Base-by-base conservation (phyloP, 92 coral and sea anemone species). In the Pocillopora meandrina region DNA sequence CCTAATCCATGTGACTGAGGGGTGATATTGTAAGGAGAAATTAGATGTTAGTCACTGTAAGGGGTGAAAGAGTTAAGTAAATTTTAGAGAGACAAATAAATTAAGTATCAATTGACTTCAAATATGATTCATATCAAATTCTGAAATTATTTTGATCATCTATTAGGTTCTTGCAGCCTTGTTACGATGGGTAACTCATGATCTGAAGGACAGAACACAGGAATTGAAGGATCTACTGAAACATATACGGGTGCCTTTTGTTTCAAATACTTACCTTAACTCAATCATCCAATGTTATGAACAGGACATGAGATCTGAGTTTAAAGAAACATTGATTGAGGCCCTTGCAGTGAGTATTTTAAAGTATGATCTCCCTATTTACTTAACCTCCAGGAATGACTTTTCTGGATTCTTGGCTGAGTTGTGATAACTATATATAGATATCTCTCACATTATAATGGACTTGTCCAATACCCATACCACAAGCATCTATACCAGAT, bases 181-280 rank as follows among this genome's bases (percentile, higher is more conserved):
- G 60, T 70, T 93, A n/a, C 77, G 92, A 68, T 93, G 97, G 97
- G 86, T 91, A 12, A 85, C 85, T 58, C 84, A 90, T 76, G 92
- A 92, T 75, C 65, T 89, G 8, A 83, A 65, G 52, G 31, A 63
- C 67, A 86, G 93, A 78, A 78, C 91, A 36, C 85, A 75, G 52
- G 87, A 89, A 69, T 65, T 93, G 55, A 77, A 61, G 60, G 72
- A 89, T 19, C 83, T 93, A 9, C 77, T 93, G 71, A 74, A 77
- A 60, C 86, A 84, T 35, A 87, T 93, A 57, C 95, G 97, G 69
- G 86, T 93, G 33, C 92, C 97, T 0, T 93, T 91, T 84, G 93
- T 93, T 5, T 93, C 97, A 61, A 81, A 52, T 58, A 75, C 91
- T n/a, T 89, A 78, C 72, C 86, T 90, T 52, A 90, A 90, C 67